phyloP scores from a whole-genome alignment of 2,797 vertebrate species.

The Silurus aristotelis region DNA sequence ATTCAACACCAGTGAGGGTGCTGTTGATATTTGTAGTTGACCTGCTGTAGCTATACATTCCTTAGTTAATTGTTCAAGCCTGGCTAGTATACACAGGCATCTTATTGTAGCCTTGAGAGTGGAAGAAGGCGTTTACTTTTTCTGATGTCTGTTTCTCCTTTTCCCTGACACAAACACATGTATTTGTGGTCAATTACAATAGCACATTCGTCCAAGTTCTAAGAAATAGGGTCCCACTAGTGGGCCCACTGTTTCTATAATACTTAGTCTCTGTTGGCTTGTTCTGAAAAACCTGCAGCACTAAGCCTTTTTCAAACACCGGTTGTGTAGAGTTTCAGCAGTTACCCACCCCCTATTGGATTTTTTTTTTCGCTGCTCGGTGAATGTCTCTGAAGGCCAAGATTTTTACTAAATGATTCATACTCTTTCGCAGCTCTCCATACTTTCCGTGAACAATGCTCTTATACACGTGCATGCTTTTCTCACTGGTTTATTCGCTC shows the following conservation, averaged over 20 bases:
- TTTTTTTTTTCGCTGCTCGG: constrained; percentile 30
- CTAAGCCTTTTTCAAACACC: constrained; percentile 68
- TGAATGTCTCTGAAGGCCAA: constrained; percentile 31
- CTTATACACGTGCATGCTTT: constrained; percentile 55
- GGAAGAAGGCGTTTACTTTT: constrained; percentile 19
- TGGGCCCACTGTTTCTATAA: constrained; percentile 59
- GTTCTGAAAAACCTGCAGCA: constrained; percentile 67
- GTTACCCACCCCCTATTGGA: constrained; percentile 33
- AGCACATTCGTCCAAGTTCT: constrained; percentile 66
- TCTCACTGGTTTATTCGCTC: constrained; percentile 37
- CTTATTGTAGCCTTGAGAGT: constrained; percentile 13
- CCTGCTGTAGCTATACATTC: constrained; percentile 59
- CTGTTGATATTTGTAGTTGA: constrained; percentile 63
- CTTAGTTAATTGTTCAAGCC: background rate
- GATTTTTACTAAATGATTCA: constrained; percentile 47
- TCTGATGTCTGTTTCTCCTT: constrained; percentile 29
- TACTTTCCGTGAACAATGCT: constrained; percentile 62
- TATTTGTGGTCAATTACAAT: constrained; percentile 69
- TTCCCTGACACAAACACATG: constrained; percentile 40
- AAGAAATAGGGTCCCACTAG: constrained; percentile 45
- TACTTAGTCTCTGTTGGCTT: constrained; percentile 63
- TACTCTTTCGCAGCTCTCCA: constrained; percentile 22
- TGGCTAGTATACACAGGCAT: background rate
- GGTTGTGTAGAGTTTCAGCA: constrained; percentile 61
- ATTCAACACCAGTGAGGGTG: constrained; percentile 60